Conservation (phyloP, 2,113 vertebrate genomes). For the Hemibagrus wyckioides region DNA sequence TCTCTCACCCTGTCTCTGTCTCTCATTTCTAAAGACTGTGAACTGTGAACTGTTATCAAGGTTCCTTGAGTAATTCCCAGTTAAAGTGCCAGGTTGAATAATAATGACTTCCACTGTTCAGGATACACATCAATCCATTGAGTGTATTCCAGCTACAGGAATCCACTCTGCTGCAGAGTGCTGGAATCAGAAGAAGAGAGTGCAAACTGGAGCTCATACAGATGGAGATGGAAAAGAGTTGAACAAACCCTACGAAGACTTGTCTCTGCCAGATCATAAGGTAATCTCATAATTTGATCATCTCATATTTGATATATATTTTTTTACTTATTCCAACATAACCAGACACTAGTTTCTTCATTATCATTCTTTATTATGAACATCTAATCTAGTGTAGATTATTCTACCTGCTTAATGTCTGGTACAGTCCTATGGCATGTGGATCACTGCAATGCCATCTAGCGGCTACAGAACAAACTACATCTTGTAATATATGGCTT, state of each 20-base stretch:
- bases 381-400: background rate
- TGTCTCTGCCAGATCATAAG: constrained; percentile 94
- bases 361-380: background rate
- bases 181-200: constrained; percentile 89
- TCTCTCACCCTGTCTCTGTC: background rate
- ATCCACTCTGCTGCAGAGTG: no score
- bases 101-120: constrained; percentile 21
- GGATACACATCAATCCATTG: constrained; percentile 19
- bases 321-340: background rate
- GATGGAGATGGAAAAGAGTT: constrained; percentile 90
- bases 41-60: constrained; percentile 43
- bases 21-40: constrained; percentile 33
- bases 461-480: constrained; percentile 53
- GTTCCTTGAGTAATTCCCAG: constrained; percentile 8
- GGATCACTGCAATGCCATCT: constrained; percentile 62
- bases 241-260: constrained; percentile 93
- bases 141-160: constrained; percentile 72
- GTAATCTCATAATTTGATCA: constrained; percentile 59
- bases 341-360: background rate
- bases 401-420: background rate
- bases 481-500: background rate
- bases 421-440: constrained; percentile 11
- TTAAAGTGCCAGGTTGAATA: constrained; percentile 34
- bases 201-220: constrained; percentile 86
- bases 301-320: background rate